Percentiles rank a stretch among this genome's conserved stretches.
These are phyloP conservation scores for Dryoscopus gambensis DNA, from an alignment of 2,113 vertebrate species.

Conservation along the genomic window DNA sequence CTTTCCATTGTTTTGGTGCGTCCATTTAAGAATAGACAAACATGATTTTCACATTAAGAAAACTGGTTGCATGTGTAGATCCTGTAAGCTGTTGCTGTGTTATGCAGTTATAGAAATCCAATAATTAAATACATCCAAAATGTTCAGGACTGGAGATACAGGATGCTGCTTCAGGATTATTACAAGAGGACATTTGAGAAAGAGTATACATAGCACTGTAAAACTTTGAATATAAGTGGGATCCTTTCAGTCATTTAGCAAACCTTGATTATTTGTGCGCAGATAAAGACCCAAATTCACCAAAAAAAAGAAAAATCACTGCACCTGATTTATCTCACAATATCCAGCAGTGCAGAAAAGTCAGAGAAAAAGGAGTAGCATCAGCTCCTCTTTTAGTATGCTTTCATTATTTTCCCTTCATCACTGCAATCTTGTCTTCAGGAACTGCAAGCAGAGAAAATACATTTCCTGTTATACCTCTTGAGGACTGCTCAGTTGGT, in stretches of 20 bases:
- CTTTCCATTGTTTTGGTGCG: not conserved
- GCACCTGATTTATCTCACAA: not conserved
- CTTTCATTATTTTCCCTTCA: not conserved
- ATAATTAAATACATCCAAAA: not conserved
- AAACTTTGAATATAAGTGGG: not conserved
- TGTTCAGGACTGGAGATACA: not conserved
- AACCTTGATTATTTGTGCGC: not conserved
- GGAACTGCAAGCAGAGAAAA: not conserved
- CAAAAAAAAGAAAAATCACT: not conserved
- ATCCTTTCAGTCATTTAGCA: not conserved
- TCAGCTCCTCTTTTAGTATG: not conserved
- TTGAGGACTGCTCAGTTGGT: not conserved
- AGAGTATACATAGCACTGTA: not conserved
- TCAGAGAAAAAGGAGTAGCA: not conserved
- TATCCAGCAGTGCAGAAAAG: not conserved
- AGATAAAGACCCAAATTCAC: not conserved
- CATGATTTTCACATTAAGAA: not conserved
- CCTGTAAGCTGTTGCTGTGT: not conserved
- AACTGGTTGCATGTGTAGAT: not conserved
- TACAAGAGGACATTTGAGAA: not conserved
- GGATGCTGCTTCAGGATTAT: not conserved
- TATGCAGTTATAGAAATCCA: not conserved
- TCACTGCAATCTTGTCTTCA: not conserved
- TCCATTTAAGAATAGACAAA: not conserved
- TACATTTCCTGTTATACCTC: not conserved